A percentile compares a stretch with the other conserved stretches of the same genome.
Evolutionary conservation across 2,888 invertebrate genomes (phyloP).

Genomic region (Monopis laevigella): DNA sequence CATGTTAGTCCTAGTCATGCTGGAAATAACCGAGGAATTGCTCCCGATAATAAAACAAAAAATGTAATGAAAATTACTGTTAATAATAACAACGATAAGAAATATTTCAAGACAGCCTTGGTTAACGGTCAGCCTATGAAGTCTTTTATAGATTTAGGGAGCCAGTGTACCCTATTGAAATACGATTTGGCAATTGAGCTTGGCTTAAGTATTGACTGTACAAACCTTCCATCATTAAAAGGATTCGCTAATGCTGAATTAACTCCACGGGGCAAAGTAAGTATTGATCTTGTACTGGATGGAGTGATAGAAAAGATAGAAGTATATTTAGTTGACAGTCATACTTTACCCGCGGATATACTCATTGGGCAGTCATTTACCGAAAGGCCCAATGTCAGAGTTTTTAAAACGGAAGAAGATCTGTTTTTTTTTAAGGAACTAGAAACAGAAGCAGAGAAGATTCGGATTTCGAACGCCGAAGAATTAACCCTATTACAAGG

Average conservation of each 20-base stretch:
- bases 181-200: not conserved
- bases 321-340: not conserved
- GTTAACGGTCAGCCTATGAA: conserved; percentile 1
- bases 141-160: conserved; percentile 8
- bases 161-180: not conserved
- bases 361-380: conserved; percentile 6
- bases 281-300: not conserved
- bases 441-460: not conserved
- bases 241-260: conserved; percentile 4
- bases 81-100: not conserved
- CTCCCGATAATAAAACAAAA: not conserved
- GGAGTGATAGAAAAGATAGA: not conserved
- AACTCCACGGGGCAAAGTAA: not conserved
- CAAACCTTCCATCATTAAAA: not conserved
- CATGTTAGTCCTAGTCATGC: not conserved
- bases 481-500: not conserved
- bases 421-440: conserved; percentile 8
- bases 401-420: conserved; percentile 3
- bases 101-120: not conserved
- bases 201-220: not conserved
- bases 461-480: not conserved
- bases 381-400: not conserved
- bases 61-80: not conserved
- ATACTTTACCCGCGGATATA: conserved; percentile 3
- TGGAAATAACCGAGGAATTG: not conserved